These are phyloP conservation scores for Ochlodes sylvanus DNA, from an alignment of 2,888 invertebrate species.

Conservation along the genomic window DNA sequence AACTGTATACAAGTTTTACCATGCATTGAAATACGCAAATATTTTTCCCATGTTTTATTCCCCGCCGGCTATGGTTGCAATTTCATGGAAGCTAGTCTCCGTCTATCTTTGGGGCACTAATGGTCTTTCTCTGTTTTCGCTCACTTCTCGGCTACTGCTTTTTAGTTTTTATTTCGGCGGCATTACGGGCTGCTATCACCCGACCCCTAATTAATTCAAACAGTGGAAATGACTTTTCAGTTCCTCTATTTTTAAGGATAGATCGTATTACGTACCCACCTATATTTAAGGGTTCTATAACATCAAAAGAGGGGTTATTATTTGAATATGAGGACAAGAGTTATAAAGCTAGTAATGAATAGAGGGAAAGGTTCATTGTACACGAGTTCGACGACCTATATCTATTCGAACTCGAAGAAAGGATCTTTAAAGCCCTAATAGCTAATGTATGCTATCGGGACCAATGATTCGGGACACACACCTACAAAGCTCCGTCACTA, in stretches of 20 bases:
- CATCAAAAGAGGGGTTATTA: slow-evolving; percentile 1
- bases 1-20: slow-evolving; percentile 7
- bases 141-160: slow-evolving; percentile 47
- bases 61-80: slow-evolving; percentile 14
- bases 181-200: slow-evolving; percentile 24
- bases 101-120: slow-evolving; percentile 52
- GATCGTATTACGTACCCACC: slow-evolving; percentile 1
- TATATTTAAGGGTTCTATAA: neutral
- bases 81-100: slow-evolving; percentile 15
- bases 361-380: slow-evolving; percentile 64
- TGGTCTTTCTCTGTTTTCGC: slow-evolving; percentile 64
- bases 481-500: slow-evolving; percentile 57
- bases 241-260: neutral
- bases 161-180: slow-evolving; percentile 47
- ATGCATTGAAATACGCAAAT: slow-evolving; percentile 7
- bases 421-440: slow-evolving; percentile 72
- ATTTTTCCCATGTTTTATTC: slow-evolving; percentile 2
- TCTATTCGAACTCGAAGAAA: slow-evolving; percentile 69
- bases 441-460: slow-evolving; percentile 63
- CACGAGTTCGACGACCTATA: slow-evolving; percentile 73
- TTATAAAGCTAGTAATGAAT: slow-evolving; percentile 20
- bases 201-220: slow-evolving; percentile 24
- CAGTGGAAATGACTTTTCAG: slow-evolving; percentile 3
- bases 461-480: too few relatives aligned
- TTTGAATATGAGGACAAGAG: slow-evolving; percentile 2